A percentile compares a stretch with the other conserved stretches of the same genome.
Conservation (phyloP, 2,888 invertebrate genomes). For the Agrotis ipsilon region DNA sequence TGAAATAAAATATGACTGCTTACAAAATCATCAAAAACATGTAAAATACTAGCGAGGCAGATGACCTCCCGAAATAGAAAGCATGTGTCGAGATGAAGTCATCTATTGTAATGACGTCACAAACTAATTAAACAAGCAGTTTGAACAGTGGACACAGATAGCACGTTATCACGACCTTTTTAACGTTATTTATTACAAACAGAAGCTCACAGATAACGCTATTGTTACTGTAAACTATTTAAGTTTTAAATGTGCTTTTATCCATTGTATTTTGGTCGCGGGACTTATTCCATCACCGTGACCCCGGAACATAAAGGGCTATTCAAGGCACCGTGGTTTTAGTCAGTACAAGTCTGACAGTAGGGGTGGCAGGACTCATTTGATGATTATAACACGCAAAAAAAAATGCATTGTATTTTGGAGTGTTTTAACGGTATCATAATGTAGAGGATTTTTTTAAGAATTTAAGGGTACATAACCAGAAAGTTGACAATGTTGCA, state of each 20-base stretch:
- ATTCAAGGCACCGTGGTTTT: no score
- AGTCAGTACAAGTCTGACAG: no score
- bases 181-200: slow-evolving; percentile 12
- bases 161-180: slow-evolving; percentile 40
- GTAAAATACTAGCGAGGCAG: background rate
- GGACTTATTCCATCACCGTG: no score
- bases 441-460: no score
- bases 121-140: slow-evolving; percentile 3
- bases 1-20: background rate
- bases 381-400: no score
- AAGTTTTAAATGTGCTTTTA: background rate
- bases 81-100: slow-evolving; percentile 7
- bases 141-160: slow-evolving; percentile 47
- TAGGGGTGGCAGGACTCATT: no score
- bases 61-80: slow-evolving; percentile 5
- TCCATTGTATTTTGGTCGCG: no score
- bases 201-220: slow-evolving; percentile 34
- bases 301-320: no score
- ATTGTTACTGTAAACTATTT: background rate
- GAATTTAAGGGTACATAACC: no score
- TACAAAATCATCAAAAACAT: background rate
- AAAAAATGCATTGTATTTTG: no score
- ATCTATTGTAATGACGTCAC: background rate
- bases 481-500: no score
- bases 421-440: no score